A percentile compares a stretch with the other conserved stretches of the same genome.
Conservation (phyloP, 2,888 invertebrate species). For the Sphinx pinastri region DNA sequence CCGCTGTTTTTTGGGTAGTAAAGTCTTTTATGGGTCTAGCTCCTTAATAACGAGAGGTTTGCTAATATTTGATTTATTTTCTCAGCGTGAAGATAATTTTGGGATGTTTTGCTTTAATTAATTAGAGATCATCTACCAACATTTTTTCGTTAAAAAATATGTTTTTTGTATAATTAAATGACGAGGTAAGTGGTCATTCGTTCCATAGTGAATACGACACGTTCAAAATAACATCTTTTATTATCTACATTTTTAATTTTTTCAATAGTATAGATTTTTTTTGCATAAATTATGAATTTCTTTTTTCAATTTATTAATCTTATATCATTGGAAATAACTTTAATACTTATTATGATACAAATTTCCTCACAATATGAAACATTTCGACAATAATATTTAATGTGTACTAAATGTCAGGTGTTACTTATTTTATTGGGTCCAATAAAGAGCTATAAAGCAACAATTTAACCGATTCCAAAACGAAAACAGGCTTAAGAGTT, state of each 20-base stretch:
- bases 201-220: too few relatives aligned
- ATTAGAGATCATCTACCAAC: not conserved
- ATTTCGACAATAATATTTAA: slow-evolving; percentile 12
- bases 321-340: too few relatives aligned
- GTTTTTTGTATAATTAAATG: too few relatives aligned
- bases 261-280: too few relatives aligned
- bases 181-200: too few relatives aligned
- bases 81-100: not conserved
- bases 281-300: too few relatives aligned
- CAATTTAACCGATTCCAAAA: slow-evolving; percentile 7
- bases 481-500: not conserved
- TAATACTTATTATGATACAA: not conserved
- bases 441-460: slow-evolving; percentile 7
- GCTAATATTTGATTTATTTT: slow-evolving; percentile 8
- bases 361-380: not conserved
- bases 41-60: not conserved
- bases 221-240: too few relatives aligned
- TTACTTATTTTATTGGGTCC: slow-evolving; percentile 13
- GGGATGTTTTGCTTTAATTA: not conserved
- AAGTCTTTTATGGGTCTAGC: not conserved
- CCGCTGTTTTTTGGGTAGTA: not conserved
- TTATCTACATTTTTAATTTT: too few relatives aligned
- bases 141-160: too few relatives aligned
- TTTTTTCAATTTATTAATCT: too few relatives aligned
- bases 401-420: slow-evolving; percentile 15